Conservation (phyloP, 1,140 invertebrate genomes). For the Pachyrhynchus sulphureomaculatus region DNA sequence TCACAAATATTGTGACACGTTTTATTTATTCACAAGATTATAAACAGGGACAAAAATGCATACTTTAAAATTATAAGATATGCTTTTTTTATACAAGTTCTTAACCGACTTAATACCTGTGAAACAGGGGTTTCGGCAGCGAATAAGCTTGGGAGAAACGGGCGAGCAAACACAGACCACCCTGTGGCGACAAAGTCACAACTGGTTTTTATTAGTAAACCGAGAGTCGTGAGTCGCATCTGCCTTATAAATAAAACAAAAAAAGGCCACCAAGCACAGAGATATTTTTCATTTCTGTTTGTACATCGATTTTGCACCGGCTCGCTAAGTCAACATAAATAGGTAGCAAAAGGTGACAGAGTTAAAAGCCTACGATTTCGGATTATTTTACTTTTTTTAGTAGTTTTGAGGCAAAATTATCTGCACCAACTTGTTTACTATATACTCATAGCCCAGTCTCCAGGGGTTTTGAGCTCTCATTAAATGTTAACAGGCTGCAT, state of each 20-base stretch:
- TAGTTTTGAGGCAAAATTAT: too few species aligned
- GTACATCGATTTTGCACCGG: slow-evolving; percentile 20
- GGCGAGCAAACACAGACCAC: slow-evolving; percentile 13
- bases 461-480: too few species aligned
- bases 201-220: slow-evolving; percentile 31
- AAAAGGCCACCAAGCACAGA: slow-evolving; percentile 8
- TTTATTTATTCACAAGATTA: too few species aligned
- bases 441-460: too few species aligned
- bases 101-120: background rate
- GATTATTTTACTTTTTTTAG: too few species aligned
- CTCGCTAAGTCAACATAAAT: slow-evolving; percentile 9
- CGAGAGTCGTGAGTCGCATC: slow-evolving; percentile 23
- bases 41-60: too few species aligned
- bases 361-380: too few species aligned
- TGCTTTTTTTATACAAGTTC: too few species aligned
- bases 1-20: too few species aligned
- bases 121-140: slow-evolving; percentile 6
- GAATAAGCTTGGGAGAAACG: slow-evolving; percentile 1
- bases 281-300: slow-evolving; percentile 21
- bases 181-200: slow-evolving; percentile 26
- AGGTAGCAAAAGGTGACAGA: slow-evolving; percentile 1
- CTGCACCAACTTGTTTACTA: too few species aligned
- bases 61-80: too few species aligned
- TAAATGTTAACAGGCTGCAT: too few species aligned
- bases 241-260: slow-evolving; percentile 22